Evolutionary conservation across 2,113 vertebrate species (phyloP).

Genomic region (Charina bottae): DNA sequence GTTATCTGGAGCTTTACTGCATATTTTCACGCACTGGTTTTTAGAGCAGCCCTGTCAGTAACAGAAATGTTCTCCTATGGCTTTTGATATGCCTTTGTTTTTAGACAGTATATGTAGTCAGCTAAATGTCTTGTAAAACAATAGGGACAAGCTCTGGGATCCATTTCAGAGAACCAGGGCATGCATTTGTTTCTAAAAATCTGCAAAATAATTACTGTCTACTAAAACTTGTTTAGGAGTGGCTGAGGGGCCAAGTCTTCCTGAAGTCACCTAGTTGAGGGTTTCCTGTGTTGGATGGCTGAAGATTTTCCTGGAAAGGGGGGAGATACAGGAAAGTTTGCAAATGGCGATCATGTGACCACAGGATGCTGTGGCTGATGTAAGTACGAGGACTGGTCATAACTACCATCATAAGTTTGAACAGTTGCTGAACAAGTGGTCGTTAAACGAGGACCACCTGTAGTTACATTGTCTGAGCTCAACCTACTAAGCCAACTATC

Average conservation of each 20-base stretch:
- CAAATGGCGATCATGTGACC: too few species aligned
- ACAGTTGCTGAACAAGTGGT: too few species aligned
- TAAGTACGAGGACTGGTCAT: too few species aligned
- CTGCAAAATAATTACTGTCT: background rate
- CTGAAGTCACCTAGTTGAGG: background rate
- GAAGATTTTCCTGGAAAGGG: background rate
- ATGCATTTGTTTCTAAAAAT: constrained; percentile 11
- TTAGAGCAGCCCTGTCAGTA: accelerated
- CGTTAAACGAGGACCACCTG: too few species aligned
- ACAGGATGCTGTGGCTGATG: too few species aligned
- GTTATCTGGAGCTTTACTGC: background rate
- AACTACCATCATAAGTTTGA: too few species aligned
- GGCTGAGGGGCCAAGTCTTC: background rate
- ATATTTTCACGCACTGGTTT: background rate
- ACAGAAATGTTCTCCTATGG: background rate
- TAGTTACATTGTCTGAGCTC: background rate
- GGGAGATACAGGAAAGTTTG: background rate
- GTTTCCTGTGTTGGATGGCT: background rate
- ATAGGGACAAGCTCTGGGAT: constrained; percentile 15
- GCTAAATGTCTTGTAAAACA: constrained; percentile 32
- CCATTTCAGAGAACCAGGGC: background rate
- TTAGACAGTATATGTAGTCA: background rate
- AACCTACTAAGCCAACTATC: background rate
- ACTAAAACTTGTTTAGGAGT: constrained; percentile 1
- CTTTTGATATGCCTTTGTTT: constrained; percentile 8